Evolutionary conservation across 2,797 vertebrate genomes (phyloP).

Genomic region (Fistularia tabacaria): DNA sequence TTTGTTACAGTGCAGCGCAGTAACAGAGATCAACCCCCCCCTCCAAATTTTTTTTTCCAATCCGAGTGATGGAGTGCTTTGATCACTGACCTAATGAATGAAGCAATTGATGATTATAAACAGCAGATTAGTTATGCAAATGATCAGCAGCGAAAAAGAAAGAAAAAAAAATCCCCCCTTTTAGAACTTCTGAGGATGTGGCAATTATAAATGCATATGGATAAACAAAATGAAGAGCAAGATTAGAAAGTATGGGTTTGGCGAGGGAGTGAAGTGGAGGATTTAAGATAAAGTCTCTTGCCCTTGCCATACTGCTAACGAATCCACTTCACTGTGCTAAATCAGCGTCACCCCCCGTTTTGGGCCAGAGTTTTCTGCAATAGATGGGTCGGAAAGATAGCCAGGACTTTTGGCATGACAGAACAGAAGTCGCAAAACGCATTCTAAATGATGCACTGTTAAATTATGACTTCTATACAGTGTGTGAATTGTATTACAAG

Average conservation of each 20-base stretch:
- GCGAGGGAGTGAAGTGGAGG: no score
- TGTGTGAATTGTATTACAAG: no score
- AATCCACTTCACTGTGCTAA: no score
- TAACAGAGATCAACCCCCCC: slow-evolving; percentile 34
- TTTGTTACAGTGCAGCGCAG: slow-evolving; percentile 48
- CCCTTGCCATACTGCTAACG: no score
- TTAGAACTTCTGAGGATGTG: slow-evolving; percentile 63
- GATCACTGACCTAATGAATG: slow-evolving; percentile 78
- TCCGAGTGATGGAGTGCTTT: slow-evolving; percentile 62
- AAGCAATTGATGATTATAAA: slow-evolving; percentile 76
- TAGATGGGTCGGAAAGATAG: slow-evolving; percentile 4
- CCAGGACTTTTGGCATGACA: neutral
- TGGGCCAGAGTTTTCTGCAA: slow-evolving; percentile 5
- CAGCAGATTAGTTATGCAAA: slow-evolving; percentile 76
- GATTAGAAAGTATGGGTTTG: no score
- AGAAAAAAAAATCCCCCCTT: slow-evolving; percentile 46
- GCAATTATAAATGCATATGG: slow-evolving; percentile 59
- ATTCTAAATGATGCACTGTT: neutral
- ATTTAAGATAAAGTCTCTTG: no score
- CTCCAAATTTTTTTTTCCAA: slow-evolving; percentile 16
- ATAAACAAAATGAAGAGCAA: slow-evolving; percentile 47
- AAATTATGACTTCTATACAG: no score
- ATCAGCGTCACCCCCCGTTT: neutral
- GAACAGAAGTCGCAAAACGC: neutral
- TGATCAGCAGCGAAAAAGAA: slow-evolving; percentile 39